These are phyloP conservation scores for Reticulitermes lucifugus DNA, from an alignment of 2,888 invertebrate species.

Conservation along the genomic window DNA sequence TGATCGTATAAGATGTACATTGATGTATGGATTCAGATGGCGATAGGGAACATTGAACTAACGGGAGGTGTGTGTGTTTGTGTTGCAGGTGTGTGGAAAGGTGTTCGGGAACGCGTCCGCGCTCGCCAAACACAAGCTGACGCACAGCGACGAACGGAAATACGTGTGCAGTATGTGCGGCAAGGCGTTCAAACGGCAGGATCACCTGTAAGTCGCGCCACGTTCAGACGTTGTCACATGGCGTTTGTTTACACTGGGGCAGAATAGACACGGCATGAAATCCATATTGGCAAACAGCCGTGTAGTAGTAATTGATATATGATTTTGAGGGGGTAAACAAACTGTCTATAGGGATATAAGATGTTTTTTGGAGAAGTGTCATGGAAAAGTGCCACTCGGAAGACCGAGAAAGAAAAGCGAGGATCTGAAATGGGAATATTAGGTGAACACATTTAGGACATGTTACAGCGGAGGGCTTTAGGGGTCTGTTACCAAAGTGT, in stretches of 20 bases:
- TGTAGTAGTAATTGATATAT: too few species aligned
- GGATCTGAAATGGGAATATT: too few species aligned
- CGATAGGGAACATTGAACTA: neutral
- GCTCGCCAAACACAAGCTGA: constrained; percentile 95
- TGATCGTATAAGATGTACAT: neutral
- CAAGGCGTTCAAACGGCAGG: constrained; percentile 98
- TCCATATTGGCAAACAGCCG: too few species aligned
- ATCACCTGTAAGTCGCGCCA: constrained; percentile 90
- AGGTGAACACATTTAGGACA: too few species aligned
- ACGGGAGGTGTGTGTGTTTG: neutral
- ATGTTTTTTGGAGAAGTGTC: neutral
- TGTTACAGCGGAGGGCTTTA: too few species aligned
- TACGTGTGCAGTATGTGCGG: constrained; percentile 96
- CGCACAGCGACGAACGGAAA: constrained; percentile 97
- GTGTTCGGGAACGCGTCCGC: constrained; percentile 98
- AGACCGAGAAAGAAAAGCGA: too few species aligned
- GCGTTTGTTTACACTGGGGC: too few species aligned
- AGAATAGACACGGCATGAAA: too few species aligned
- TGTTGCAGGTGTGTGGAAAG: constrained; percentile 89
- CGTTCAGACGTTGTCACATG: neutral
- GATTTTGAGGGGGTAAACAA: neutral
- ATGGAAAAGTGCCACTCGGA: too few species aligned
- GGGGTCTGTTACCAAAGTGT: too few species aligned
- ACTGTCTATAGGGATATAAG: neutral
- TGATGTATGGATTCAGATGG: neutral